Base-by-base conservation (phyloP, 2,113 vertebrate genomes). In the Entomyzon cyanotis region DNA sequence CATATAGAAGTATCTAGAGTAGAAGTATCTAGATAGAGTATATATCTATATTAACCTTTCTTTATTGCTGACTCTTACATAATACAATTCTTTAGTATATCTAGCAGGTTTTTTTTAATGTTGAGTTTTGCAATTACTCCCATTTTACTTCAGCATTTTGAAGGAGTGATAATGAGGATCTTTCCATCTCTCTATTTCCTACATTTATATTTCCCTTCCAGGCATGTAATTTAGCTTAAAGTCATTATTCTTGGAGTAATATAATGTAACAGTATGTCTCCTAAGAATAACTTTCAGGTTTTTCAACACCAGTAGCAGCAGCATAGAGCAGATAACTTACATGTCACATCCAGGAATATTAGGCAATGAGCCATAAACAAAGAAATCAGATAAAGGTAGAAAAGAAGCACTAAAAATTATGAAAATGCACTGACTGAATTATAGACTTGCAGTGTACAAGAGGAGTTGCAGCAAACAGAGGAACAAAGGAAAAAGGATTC, bases 161-260 rank as follows among this genome's bases (percentile, higher is more conserved):
- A 91, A 50, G 23, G 31, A 93, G 23, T 88, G 33, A 91, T 95
- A 95, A 97, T 80, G 63, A 97, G 55, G 64, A 94, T 37, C 47
- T 70, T 87, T 93, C 21, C 11, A 17, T 52, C 49, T 92, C 89
- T 87, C 24, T 41, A n/a, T 69, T 73, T 88, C 39, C 27, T 59
- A 59, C 56, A n/a, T 64, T 69, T 69, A 4, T 68, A 83, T 83
- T 90, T 90, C 35, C 44, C 83, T 93, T 94, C 67, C 76, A 96
- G 94, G 83, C 46, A 33, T 92, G 70, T 94, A 95, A 96, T 97
- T 95, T 84, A 94, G 95, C 97, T 97, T 93, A 91, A 93, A 93
- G 58, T 84, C 95, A 93, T 87, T 88, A 75, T 97, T 97, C 81
- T 94, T 96, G 63, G 84, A 94, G 92, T 83, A 97, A 97, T 63